phyloP scores from a whole-genome alignment of 2,797 vertebrate genomes.

The Rhynchonycteris naso region DNA sequence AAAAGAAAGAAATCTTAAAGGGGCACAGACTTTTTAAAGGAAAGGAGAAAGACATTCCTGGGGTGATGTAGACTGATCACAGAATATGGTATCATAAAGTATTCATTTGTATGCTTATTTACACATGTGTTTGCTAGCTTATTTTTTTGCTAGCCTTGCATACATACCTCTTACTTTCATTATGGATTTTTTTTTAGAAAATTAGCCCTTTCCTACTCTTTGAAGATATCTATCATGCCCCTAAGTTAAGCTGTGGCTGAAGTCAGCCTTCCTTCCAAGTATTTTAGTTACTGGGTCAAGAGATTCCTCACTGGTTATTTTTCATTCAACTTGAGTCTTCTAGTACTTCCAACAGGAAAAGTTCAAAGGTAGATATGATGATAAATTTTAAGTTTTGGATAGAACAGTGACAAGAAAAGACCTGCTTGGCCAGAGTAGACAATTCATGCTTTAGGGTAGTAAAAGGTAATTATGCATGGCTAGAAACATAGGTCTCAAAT shows the following conservation, averaged over 20 bases:
- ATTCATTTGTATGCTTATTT: fast-evolving
- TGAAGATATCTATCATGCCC: neutral
- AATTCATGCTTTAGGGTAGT: fast-evolving
- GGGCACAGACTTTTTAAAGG: neutral
- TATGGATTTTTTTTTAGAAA: neutral
- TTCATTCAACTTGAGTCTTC: neutral
- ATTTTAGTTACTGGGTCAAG: neutral
- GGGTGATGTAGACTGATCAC: neutral
- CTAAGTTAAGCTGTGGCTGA: fast-evolving
- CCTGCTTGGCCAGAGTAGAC: neutral
- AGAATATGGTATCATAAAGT: neutral
- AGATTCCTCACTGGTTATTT: neutral
- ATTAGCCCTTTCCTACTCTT: neutral
- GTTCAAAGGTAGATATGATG: neutral
- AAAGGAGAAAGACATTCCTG: neutral
- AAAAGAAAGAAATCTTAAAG: neutral
- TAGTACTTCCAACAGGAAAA: neutral
- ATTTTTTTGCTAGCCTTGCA: neutral
- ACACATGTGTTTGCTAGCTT: neutral
- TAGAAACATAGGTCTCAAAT: neutral
- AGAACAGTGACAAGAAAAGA: neutral
- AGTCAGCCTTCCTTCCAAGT: neutral
- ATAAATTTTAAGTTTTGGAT: neutral
- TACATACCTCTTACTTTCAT: neutral
- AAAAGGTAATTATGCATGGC: neutral